These are phyloP conservation scores for Paedocypris sp. DNA, from an alignment of 2,113 vertebrate species.

Conservation along the genomic window DNA sequence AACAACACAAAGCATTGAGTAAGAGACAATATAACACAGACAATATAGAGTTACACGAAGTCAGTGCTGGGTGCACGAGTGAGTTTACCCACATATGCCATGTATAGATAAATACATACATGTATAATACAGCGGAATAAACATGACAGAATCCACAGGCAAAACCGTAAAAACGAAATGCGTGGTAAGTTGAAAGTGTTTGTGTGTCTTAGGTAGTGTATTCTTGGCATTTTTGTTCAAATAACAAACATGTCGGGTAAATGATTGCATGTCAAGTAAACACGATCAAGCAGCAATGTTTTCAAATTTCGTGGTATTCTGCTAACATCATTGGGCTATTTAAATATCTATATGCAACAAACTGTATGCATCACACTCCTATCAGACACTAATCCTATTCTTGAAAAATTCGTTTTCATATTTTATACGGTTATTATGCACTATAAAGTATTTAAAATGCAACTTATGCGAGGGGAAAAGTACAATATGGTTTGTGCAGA, in stretches of 20 bases:
- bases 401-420: too few relatives aligned
- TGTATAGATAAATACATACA: neutral
- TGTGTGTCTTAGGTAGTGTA: constrained; percentile 6
- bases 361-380: too few relatives aligned
- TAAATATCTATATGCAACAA: too few relatives aligned
- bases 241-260: neutral
- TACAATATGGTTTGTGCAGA: constrained; percentile 34
- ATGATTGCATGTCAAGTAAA: constrained; percentile 16
- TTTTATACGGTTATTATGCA: constrained; percentile 3
- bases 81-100: neutral
- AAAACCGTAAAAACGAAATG: neutral
- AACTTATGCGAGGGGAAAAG: constrained; percentile 13
- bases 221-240: neutral
- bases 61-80: neutral
- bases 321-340: constrained; percentile 32
- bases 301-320: constrained; percentile 21
- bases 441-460: constrained; percentile 16
- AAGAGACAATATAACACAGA: constrained; percentile 16
- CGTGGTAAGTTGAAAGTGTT: neutral
- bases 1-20: constrained; percentile 20
- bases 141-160: constrained; percentile 18
- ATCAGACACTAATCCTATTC: too few relatives aligned
- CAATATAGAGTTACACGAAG: constrained; percentile 7
- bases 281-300: constrained; percentile 32
- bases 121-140: neutral